Conservation (phyloP, 2,797 vertebrate species). For the Cuculus canorus region DNA sequence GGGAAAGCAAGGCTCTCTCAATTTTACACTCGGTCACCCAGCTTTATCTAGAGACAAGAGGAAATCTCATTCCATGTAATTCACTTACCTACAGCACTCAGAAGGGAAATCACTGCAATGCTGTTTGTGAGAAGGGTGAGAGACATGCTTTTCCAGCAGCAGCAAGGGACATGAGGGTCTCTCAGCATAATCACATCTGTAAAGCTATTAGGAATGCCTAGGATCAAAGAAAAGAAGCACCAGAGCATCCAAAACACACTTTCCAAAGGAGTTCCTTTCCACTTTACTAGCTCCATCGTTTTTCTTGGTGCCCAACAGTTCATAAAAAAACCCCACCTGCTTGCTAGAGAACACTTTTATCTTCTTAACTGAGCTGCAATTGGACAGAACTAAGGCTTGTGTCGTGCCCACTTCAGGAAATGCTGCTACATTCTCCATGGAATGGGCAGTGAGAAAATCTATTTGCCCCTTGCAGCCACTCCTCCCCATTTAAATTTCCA, state of each 20-base stretch:
- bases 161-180: background rate
- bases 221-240: constrained; percentile 1
- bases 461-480: background rate
- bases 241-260: background rate
- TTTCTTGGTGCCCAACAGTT: background rate
- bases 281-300: background rate
- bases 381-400: background rate
- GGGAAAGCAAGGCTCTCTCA: constrained; percentile 49
- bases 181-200: constrained; percentile 10
- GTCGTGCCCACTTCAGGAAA: background rate
- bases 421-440: background rate
- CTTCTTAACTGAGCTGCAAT: background rate
- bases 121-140: constrained; percentile 13
- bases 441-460: background rate
- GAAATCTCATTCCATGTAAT: constrained; percentile 43
- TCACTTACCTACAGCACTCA: constrained; percentile 49
- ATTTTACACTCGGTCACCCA: constrained; percentile 64
- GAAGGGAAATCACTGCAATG: constrained; percentile 42
- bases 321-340: background rate
- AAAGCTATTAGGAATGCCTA: background rate
- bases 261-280: background rate
- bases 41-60: constrained; percentile 55
- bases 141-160: background rate
- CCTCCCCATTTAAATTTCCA: background rate
- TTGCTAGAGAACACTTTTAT: background rate